Conservation (phyloP, 2,797 vertebrate species). For the Premnoplex brunnescens region DNA sequence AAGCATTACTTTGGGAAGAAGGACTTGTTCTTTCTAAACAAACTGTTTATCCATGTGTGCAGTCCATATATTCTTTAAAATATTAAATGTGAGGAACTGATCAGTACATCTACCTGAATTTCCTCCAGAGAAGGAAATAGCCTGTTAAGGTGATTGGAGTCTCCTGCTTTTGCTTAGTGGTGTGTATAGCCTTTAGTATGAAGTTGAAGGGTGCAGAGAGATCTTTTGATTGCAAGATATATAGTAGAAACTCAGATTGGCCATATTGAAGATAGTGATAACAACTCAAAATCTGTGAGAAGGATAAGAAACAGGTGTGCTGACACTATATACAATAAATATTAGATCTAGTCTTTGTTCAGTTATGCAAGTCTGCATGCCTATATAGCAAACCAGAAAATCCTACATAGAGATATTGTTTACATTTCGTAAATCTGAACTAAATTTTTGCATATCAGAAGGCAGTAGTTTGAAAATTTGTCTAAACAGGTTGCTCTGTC, state of each 20-base stretch:
- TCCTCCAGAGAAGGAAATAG: background rate
- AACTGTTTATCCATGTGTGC: background rate
- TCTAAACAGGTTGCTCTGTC: background rate
- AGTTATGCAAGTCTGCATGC: background rate
- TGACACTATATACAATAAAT: background rate
- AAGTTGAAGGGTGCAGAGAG: background rate
- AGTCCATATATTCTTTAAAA: background rate
- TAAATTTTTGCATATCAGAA: background rate
- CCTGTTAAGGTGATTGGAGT: background rate
- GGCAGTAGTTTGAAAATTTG: background rate
- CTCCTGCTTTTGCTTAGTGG: background rate
- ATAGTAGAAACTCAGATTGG: background rate
- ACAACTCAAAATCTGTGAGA: background rate
- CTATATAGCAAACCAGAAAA: background rate
- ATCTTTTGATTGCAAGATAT: background rate
- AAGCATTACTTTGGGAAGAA: background rate
- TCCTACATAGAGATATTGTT: background rate
- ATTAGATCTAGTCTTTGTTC: background rate
- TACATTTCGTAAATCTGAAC: background rate
- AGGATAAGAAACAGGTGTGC: background rate
- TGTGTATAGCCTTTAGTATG: background rate
- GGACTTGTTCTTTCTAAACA: background rate
- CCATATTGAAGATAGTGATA: background rate
- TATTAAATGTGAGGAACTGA: background rate
- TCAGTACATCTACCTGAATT: background rate